Base-by-base conservation (phyloP, 2,113 vertebrate species). In the Chloroceryle aenea region DNA sequence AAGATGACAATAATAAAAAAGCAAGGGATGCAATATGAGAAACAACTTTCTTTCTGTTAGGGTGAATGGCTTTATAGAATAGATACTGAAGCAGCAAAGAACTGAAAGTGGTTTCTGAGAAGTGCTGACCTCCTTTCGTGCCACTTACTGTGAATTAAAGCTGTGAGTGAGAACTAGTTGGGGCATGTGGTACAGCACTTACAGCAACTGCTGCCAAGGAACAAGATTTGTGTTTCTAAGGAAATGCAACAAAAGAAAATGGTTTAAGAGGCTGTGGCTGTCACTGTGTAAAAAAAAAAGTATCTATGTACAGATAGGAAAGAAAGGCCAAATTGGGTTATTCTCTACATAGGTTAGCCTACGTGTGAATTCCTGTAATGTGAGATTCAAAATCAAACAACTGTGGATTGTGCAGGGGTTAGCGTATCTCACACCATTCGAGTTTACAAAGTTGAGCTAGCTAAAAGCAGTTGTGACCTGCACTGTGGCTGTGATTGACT, bases 81-180 rank as follows among this genome's bases (percentile, higher is more conserved):
- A 95, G 97, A 97, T 96, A 96, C 95, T 97, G 97, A 95, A 97
- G 96, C 97, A 85, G 91, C 90, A 94, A 95, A 97, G 95, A 96
- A 97, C 96, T 97, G 93, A 32, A 97, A 98, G 98, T 97, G 95
- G 97, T 97, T 98, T 97, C 95, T 96, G 97, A 97, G 97, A 97
- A 98, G 96, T 96, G 97, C 75, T 98, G 98, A 98, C 98, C 98
- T 98, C 97, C 96, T 98, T 98, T 98, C 97, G 89, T 97, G 97
- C 98, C 97, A 97, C 98, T 98, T 98, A 98, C 98, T 98, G 98
- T 98, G 98, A 98, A 98, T 98, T 98, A 98, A 98, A 98, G 97
- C 98, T 98, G 98, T 87, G 93, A 98, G 97, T 97, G 97, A 98
- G 96, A 98, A 98, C 98, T 97, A 98, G 98, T 98, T 98, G 97